Conservation (phyloP, 35 echinoderm and acorn worm genomes). For the Patiria miniata region DNA sequence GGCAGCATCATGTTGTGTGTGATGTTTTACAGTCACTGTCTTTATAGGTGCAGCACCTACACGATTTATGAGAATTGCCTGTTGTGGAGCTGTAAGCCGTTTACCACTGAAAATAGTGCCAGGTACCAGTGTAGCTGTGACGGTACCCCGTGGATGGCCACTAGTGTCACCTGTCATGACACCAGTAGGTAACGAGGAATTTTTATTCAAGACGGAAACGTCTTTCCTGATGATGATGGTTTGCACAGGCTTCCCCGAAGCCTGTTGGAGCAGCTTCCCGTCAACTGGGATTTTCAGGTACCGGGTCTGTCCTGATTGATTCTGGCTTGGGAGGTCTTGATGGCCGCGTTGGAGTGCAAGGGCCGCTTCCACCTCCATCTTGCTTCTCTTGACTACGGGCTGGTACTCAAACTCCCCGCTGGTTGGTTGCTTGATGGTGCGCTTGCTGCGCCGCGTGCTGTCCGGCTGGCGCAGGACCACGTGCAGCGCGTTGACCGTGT, state of each 20-base stretch:
- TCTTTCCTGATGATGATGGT: background rate
- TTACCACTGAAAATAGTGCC: no score
- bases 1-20: no score
- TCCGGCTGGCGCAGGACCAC: background rate
- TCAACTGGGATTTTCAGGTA: background rate
- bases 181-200: background rate
- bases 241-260: background rate
- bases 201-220: constrained; percentile 10
- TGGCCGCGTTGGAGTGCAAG: background rate
- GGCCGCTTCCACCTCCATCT: background rate
- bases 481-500: constrained; percentile 1
- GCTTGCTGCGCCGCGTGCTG: constrained; percentile 40
- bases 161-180: no score
- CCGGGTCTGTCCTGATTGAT: background rate
- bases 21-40: no score
- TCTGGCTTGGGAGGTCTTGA: constrained; percentile 5
- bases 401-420: constrained; percentile 62
- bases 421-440: constrained; percentile 47
- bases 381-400: constrained; percentile 46
- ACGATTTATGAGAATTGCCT: no score
- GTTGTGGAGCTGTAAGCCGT: no score
- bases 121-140: no score
- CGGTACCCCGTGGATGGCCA: no score
- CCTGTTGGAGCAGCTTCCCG: background rate
- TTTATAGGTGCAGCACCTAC: no score